Conservation (phyloP, 2,113 vertebrate genomes). For the Anarrhichthys ocellatus region DNA sequence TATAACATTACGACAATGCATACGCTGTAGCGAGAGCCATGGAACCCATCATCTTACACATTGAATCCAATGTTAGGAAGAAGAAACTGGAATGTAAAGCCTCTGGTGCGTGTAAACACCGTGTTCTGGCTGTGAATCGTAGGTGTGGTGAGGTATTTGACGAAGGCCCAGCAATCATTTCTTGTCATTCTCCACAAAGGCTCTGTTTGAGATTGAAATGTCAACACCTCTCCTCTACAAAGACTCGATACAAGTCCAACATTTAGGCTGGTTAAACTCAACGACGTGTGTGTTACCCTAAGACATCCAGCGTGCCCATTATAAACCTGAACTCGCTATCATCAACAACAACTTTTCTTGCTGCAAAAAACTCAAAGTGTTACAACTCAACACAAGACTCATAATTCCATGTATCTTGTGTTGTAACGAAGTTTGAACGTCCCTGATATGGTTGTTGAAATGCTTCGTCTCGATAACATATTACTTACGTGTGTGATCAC, state of each 20-base stretch:
- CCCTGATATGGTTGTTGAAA: not conserved
- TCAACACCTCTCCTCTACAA: not conserved
- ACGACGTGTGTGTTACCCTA: not conserved
- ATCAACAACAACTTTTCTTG: not conserved
- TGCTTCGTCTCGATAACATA: not conserved
- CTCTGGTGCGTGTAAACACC: not conserved
- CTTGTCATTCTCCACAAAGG: not conserved
- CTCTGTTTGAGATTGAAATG: not conserved
- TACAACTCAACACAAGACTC: not conserved
- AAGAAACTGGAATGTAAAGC: not conserved
- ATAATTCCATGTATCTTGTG: not conserved
- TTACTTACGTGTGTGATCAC: too few relatives aligned
- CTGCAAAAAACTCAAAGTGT: not conserved
- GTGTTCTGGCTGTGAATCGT: slow-evolving; percentile 19
- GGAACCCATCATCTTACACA: not conserved
- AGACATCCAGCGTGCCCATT: not conserved
- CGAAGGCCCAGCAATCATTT: not conserved
- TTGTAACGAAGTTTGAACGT: not conserved
- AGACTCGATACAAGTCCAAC: not conserved
- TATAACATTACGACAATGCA: not conserved
- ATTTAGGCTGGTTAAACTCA: not conserved
- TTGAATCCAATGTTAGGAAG: not conserved
- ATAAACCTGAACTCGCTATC: too few relatives aligned
- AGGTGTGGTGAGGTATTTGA: slow-evolving; percentile 4
- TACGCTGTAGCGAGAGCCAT: not conserved